Conservation (phyloP, 2,113 vertebrate genomes). For the Brachyhypopomus gauderio region DNA sequence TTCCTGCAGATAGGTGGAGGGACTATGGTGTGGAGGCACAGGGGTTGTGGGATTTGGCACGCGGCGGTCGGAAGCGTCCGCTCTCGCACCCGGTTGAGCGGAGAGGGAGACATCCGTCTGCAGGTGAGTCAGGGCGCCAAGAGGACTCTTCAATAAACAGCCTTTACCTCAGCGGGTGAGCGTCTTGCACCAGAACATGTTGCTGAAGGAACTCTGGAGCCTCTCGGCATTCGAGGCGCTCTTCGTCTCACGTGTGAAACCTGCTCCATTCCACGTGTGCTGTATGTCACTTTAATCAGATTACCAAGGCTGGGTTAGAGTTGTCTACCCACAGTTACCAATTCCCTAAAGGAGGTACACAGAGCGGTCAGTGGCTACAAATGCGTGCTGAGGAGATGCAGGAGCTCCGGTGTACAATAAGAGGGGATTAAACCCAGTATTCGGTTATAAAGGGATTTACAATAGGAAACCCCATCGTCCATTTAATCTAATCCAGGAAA, state of each 20-base stretch:
- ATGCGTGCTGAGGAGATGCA: not conserved
- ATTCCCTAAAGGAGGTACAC: not conserved
- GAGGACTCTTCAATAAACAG: slow-evolving; percentile 17
- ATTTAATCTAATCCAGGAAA: not conserved
- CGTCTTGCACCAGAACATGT: not conserved
- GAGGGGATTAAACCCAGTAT: not conserved
- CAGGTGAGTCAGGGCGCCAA: not conserved
- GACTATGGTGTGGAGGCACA: no score
- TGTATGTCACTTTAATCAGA: not conserved
- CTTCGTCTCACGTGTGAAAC: not conserved
- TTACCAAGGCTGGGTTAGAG: not conserved
- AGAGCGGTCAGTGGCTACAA: not conserved
- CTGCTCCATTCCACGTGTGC: not conserved
- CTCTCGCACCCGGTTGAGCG: not conserved
- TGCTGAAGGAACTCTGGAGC: slow-evolving; percentile 18
- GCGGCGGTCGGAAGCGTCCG: not conserved
- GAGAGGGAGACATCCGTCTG: not conserved
- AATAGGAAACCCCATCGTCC: slow-evolving; percentile 7
- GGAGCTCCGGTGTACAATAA: not conserved
- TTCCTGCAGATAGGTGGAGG: slow-evolving; percentile 8
- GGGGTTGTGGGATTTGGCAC: no score
- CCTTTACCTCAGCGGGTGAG: slow-evolving; percentile 25
- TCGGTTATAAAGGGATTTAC: not conserved
- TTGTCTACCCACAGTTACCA: not conserved
- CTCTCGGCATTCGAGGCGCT: not conserved